Conservation (phyloP, 1,140 invertebrate species). For the Danaus plexippus region DNA sequence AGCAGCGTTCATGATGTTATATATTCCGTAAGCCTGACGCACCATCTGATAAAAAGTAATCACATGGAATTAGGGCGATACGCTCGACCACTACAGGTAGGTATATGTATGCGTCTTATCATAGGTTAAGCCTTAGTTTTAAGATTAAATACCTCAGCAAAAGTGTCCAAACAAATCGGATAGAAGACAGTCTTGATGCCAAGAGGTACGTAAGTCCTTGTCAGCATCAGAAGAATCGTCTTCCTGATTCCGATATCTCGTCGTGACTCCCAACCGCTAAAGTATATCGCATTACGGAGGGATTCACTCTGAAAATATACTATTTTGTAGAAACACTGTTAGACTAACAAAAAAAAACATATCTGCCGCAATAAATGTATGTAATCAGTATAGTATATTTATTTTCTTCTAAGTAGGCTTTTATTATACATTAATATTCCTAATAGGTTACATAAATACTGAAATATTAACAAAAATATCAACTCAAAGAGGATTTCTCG, state of each 20-base stretch:
- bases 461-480: too few relatives aligned
- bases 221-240: conserved; percentile 38
- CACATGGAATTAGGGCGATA: neutral
- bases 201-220: conserved; percentile 30
- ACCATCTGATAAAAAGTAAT: conserved; percentile 32
- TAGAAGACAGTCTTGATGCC: conserved; percentile 39
- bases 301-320: conserved; percentile 29
- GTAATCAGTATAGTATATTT: too few relatives aligned
- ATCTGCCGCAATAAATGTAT: too few relatives aligned
- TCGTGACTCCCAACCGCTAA: conserved; percentile 40
- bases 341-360: too few relatives aligned
- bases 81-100: neutral
- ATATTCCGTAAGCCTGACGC: conserved; percentile 35
- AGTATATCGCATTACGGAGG: conserved; percentile 39
- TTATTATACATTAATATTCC: too few relatives aligned
- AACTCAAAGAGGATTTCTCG: too few relatives aligned
- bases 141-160: conserved; percentile 36
- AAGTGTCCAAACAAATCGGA: conserved; percentile 40
- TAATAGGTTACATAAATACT: too few relatives aligned
- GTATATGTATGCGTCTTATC: neutral
- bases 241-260: conserved; percentile 26
- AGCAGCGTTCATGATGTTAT: conserved; percentile 41
- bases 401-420: too few relatives aligned
- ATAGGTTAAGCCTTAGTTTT: neutral
- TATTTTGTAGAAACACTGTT: neutral